Evolutionary conservation across 2,797 vertebrate species (phyloP).

Genomic region (Coracias cyanogaster): DNA sequence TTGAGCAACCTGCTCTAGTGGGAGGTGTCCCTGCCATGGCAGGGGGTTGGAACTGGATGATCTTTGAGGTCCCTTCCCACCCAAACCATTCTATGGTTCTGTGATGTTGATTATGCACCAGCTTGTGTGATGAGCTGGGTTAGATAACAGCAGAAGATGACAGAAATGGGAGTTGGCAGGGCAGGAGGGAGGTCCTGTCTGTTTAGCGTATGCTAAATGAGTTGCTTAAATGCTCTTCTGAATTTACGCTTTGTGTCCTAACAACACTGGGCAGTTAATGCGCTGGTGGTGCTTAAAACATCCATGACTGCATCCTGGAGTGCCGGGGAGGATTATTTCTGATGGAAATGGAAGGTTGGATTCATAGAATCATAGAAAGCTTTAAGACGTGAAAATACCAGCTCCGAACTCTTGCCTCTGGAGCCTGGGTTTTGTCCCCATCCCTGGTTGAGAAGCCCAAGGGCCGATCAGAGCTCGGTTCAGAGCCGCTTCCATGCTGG

Average conservation of each 20-base stretch:
- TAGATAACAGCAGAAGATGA: not conserved
- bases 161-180: not conserved
- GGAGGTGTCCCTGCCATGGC: too few relatives aligned
- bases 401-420: not conserved
- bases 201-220: not conserved
- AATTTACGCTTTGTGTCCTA: not conserved
- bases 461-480: not conserved
- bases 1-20: too few relatives aligned
- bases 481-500: slow-evolving; percentile 7
- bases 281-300: not conserved
- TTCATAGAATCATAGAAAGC: not conserved
- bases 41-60: too few relatives aligned
- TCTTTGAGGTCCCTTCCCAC: too few relatives aligned
- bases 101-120: not conserved
- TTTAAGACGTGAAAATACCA: not conserved
- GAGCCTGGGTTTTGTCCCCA: not conserved
- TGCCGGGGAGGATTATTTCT: not conserved
- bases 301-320: not conserved
- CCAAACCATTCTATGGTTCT: too few relatives aligned
- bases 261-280: not conserved
- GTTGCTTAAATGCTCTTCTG: not conserved
- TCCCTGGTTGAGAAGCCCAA: not conserved
- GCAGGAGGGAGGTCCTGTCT: not conserved
- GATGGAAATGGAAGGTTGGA: not conserved
- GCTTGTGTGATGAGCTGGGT: not conserved